phyloP scores from a whole-genome alignment of 2,888 invertebrate genomes.

The Disparrhopalites patrizii region DNA sequence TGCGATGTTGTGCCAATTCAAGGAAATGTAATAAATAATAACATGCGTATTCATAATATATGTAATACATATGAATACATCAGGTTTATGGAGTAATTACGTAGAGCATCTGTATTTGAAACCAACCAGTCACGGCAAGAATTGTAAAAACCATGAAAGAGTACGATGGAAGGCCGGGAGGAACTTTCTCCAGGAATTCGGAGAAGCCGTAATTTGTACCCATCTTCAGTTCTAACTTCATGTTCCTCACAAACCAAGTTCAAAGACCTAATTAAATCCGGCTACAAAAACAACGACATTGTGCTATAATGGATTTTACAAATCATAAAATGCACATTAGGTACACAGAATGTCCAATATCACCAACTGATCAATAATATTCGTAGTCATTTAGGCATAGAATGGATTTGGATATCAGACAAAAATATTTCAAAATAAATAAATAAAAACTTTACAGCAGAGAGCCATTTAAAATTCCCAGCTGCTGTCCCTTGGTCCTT shows the following conservation, averaged over 20 bases:
- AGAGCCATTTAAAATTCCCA: not conserved
- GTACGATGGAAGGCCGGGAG: not conserved
- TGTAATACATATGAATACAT: not conserved
- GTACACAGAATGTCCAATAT: not conserved
- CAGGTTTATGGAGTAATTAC: not conserved
- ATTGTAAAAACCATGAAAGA: not conserved
- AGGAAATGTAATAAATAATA: not conserved
- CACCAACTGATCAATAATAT: not conserved
- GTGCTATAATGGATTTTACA: not conserved
- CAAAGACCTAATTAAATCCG: not conserved
- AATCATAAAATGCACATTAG: not conserved
- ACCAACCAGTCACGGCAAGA: not conserved
- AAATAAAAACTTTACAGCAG: too few species aligned
- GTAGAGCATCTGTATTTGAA: not conserved
- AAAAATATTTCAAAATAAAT: not conserved
- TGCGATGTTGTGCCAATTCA: not conserved
- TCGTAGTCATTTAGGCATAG: not conserved
- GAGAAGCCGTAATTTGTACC: not conserved
- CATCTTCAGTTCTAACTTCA: not conserved
- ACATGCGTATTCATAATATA: not conserved
- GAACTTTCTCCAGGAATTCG: not conserved
- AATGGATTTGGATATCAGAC: not conserved
- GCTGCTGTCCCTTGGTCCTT: not conserved
- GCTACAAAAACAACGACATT: not conserved
- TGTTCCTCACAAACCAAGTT: not conserved